Percentiles rank a stretch among this genome's conserved stretches.
Evolutionary conservation across 2,113 vertebrate genomes (phyloP).

Genomic region (Pteropus alecto): DNA sequence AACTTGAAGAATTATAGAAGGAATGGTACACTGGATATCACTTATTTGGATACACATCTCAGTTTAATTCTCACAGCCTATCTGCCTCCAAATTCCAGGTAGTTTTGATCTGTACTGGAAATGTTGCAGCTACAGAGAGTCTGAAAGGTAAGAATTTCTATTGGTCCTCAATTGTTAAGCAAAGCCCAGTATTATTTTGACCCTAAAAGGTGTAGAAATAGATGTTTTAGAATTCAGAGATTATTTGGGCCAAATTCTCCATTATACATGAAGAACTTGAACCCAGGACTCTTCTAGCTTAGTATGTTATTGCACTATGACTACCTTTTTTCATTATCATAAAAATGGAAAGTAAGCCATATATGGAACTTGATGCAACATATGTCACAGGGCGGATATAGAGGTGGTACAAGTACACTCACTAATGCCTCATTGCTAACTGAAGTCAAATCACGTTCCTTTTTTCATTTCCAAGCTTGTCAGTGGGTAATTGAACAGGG

Average conservation of each 20-base stretch:
- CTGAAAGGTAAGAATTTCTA: background rate
- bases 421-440: background rate
- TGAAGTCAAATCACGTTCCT: background rate
- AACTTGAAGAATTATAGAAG: background rate
- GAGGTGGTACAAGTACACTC: background rate
- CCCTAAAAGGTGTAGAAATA: background rate
- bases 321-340: background rate
- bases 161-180: background rate
- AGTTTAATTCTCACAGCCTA: background rate
- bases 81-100: background rate
- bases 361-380: background rate
- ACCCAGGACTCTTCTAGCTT: background rate
- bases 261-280: background rate
- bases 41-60: background rate
- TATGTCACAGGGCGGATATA: background rate
- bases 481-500: background rate
- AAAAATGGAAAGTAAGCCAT: background rate
- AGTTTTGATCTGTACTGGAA: background rate
- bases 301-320: background rate
- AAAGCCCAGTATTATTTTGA: background rate
- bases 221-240: background rate
- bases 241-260: background rate
- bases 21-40: background rate
- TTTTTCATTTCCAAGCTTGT: background rate
- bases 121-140: background rate